Evolutionary conservation across 2,797 vertebrate genomes (phyloP).

Genomic region (Artibeus lituratus): DNA sequence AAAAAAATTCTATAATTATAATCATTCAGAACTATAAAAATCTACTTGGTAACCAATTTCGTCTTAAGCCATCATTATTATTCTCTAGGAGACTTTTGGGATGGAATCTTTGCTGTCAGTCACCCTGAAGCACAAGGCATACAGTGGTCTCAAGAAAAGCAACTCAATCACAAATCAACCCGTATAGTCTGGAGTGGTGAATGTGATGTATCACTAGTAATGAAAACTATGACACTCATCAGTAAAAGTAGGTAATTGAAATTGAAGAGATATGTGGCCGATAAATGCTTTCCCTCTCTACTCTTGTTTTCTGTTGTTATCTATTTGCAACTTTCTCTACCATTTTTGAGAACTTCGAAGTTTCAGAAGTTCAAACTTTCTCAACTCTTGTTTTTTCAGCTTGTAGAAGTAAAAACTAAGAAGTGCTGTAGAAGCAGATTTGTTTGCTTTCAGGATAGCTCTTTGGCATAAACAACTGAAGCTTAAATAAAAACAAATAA

Average conservation of each 20-base stretch:
- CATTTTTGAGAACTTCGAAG: neutral
- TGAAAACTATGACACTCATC: neutral
- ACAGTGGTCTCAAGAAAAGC: neutral
- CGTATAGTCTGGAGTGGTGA: neutral
- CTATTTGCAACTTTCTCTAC: neutral
- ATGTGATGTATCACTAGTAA: neutral
- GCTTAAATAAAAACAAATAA: neutral
- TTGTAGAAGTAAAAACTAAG: neutral
- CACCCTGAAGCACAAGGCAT: neutral
- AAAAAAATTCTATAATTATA: constrained; percentile 23
- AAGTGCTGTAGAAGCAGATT: neutral
- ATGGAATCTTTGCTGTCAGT: constrained; percentile 23
- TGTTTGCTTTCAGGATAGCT: neutral
- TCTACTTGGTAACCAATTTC: neutral
- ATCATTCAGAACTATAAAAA: neutral
- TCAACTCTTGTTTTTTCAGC: neutral
- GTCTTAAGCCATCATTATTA: constrained; percentile 17
- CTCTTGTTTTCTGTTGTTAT: neutral
- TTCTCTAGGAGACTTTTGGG: neutral
- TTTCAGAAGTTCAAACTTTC: neutral
- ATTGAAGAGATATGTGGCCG: neutral
- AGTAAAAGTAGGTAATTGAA: neutral
- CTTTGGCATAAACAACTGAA: neutral
- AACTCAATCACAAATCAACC: neutral
- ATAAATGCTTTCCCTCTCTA: neutral